These are phyloP conservation scores for Synergus japonicus DNA, from an alignment of 2,888 invertebrate species.

Conservation along the genomic window DNA sequence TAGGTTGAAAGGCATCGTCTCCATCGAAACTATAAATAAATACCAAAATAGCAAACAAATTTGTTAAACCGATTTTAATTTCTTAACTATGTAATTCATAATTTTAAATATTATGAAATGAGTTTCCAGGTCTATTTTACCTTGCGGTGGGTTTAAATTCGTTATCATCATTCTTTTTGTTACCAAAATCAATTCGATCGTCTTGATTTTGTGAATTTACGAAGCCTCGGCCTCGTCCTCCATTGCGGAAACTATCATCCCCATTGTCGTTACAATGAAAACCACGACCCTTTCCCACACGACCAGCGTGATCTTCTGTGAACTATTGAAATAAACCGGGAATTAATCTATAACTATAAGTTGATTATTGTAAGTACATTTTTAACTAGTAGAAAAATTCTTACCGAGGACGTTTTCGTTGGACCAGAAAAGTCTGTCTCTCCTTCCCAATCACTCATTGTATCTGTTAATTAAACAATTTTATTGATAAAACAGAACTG, in stretches of 20 bases:
- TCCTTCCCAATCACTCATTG: conserved; percentile 5
- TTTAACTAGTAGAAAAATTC: background rate
- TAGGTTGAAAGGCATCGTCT: conserved; percentile 18
- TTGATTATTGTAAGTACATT: background rate
- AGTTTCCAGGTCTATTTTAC: background rate
- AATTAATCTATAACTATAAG: background rate
- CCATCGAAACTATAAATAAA: background rate
- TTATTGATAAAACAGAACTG: background rate
- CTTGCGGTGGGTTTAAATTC: background rate
- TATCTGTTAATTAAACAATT: background rate
- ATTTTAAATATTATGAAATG: background rate
- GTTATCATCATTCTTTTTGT: background rate
- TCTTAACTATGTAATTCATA: background rate
- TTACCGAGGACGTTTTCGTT: background rate
- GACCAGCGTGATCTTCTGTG: conserved; percentile 11
- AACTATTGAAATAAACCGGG: background rate
- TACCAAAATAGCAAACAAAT: background rate
- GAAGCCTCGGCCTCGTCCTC: background rate
- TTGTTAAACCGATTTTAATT: background rate
- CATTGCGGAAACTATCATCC: background rate
- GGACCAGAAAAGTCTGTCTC: background rate
- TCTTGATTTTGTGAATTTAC: background rate
- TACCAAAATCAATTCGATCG: background rate
- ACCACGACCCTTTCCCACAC: background rate
- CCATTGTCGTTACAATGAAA: background rate